Conservation (phyloP, 2,113 vertebrate genomes). For the Otis tarda region DNA sequence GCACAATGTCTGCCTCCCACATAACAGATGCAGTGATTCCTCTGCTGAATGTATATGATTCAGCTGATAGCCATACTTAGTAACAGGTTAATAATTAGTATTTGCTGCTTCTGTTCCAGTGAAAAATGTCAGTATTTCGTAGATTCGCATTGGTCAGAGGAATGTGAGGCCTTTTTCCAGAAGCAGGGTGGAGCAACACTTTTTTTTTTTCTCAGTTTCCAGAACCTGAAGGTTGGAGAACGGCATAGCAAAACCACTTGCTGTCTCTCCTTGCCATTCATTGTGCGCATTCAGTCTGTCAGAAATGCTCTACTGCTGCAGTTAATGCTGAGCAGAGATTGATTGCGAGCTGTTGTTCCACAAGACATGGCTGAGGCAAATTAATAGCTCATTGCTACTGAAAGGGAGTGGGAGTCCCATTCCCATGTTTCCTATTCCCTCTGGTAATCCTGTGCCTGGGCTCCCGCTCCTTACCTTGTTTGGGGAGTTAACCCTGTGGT, state of each 20-base stretch:
- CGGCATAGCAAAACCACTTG: rapidly evolving
- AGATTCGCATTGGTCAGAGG: neutral
- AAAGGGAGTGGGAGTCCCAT: neutral
- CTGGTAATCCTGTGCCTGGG: neutral
- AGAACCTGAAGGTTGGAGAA: neutral
- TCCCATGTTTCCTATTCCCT: neutral
- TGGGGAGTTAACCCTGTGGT: neutral
- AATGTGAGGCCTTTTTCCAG: neutral
- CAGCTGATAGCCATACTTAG: neutral
- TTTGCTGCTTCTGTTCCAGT: neutral
- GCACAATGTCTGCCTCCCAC: neutral
- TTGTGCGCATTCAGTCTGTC: constrained; percentile 14
- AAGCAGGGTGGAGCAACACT: neutral
- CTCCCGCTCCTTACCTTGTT: neutral
- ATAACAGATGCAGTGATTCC: neutral
- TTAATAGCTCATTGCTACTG: constrained; percentile 8
- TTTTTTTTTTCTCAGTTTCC: neutral
- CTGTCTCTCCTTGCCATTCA: neutral
- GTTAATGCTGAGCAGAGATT: constrained; percentile 49
- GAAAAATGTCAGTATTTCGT: neutral
- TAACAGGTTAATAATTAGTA: neutral
- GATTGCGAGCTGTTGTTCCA: constrained; percentile 4
- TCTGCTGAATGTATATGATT: neutral
- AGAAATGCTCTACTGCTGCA: constrained; percentile 41
- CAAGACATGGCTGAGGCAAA: neutral